Evolutionary conservation across 1,140 invertebrate genomes (phyloP).

Genomic region (Amyelois transitella): DNA sequence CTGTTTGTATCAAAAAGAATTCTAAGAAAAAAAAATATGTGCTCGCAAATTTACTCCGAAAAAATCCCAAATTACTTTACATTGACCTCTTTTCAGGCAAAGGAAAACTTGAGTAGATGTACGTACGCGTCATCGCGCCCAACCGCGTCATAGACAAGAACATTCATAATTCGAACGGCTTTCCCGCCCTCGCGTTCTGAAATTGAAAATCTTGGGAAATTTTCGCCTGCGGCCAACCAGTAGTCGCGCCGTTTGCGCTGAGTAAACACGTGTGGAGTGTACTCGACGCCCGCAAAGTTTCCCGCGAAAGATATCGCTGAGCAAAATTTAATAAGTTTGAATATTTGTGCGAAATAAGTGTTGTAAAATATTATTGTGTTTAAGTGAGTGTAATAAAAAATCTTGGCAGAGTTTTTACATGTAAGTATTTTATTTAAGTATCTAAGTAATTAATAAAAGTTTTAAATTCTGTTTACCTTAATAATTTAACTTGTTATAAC

Average conservation of each 20-base stretch:
- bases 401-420: too few species aligned
- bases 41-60: not conserved
- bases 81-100: slow-evolving; percentile 1
- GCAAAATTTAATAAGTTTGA: slow-evolving; percentile 15
- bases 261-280: slow-evolving; percentile 21
- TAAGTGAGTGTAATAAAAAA: not conserved
- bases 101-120: not conserved
- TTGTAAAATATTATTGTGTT: slow-evolving; percentile 24
- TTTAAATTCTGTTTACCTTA: too few species aligned
- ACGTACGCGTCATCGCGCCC: not conserved
- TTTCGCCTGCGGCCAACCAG: slow-evolving; percentile 26
- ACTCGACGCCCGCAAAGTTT: slow-evolving; percentile 26
- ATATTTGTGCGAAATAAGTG: slow-evolving; percentile 25
- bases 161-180: slow-evolving; percentile 36
- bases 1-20: not conserved
- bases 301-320: slow-evolving; percentile 43
- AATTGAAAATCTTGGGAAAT: slow-evolving; percentile 45
- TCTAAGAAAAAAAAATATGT: not conserved
- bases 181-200: slow-evolving; percentile 29
- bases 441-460: too few species aligned
- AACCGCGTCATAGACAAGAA: slow-evolving; percentile 17
- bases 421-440: not conserved
- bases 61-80: not conserved
- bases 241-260: slow-evolving; percentile 39
- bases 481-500: too few species aligned